Conservation (phyloP, 2,113 vertebrate genomes). For the Anser brachyrhynchus region DNA sequence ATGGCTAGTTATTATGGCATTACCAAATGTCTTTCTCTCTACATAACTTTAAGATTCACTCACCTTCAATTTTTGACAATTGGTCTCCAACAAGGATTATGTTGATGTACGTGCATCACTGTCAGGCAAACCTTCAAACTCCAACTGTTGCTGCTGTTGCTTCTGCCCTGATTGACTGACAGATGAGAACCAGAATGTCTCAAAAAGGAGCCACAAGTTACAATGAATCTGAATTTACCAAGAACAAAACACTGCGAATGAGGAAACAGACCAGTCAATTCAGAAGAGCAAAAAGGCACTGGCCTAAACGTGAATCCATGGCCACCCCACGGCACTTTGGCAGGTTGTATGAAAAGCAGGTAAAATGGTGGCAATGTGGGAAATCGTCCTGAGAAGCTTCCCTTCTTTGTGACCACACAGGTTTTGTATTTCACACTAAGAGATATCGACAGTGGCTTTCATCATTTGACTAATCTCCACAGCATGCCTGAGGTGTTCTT, state of each 20-base stretch:
- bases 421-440: not conserved
- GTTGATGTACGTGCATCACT: not conserved
- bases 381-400: not conserved
- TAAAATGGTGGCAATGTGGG: slow-evolving; percentile 19
- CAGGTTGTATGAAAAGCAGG: slow-evolving; percentile 29
- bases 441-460: not conserved
- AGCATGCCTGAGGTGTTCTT: not conserved
- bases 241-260: not conserved
- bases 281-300: not conserved
- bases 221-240: not conserved
- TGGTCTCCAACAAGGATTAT: not conserved
- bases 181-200: slow-evolving; percentile 3
- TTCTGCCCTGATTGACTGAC: not conserved
- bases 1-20: not conserved
- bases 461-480: not conserved
- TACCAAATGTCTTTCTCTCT: slow-evolving; percentile 12
- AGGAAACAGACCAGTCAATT: not conserved
- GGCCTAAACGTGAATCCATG: not conserved
- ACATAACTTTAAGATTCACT: not conserved
- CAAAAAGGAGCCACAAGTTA: not conserved
- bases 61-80: not conserved
- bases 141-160: not conserved
- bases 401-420: not conserved
- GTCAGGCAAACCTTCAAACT: not conserved
- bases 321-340: not conserved